phyloP scores from a whole-genome alignment of 2,888 invertebrate genomes.

The Tillus elongatus region DNA sequence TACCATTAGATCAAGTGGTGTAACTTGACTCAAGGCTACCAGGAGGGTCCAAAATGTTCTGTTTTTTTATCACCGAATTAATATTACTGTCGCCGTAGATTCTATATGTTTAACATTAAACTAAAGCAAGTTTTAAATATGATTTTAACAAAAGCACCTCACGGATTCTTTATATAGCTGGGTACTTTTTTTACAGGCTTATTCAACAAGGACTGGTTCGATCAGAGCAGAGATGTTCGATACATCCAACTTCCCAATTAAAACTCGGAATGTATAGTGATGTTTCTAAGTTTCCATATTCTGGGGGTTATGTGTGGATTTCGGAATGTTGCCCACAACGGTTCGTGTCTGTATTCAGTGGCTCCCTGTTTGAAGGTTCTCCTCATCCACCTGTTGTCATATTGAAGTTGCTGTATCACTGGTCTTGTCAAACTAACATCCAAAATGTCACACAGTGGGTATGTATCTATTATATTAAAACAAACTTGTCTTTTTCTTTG shows the following conservation, averaged over 20 bases:
- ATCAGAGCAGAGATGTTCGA: slow-evolving; percentile 67
- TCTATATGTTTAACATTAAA: too few species aligned
- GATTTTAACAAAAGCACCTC: too few species aligned
- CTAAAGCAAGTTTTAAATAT: too few species aligned
- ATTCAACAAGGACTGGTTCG: slow-evolving; percentile 76
- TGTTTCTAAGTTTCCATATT: slow-evolving; percentile 73
- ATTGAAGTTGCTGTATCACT: slow-evolving; percentile 79
- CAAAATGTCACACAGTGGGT: slow-evolving; percentile 87
- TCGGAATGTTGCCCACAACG: slow-evolving; percentile 78
- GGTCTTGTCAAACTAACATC: slow-evolving; percentile 85
- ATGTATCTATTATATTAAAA: slow-evolving; percentile 32
- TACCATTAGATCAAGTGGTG: too few species aligned
- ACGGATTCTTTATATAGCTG: too few species aligned
- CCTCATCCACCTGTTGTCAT: slow-evolving; percentile 76
- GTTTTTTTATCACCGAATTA: too few species aligned
- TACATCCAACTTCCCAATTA: slow-evolving; percentile 59
- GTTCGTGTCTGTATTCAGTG: slow-evolving; percentile 79
- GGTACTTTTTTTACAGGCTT: slow-evolving; percentile 40
- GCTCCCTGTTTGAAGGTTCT: slow-evolving; percentile 79
- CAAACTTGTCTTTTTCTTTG: slow-evolving; percentile 1
- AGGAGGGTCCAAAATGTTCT: too few species aligned
- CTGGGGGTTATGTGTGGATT: slow-evolving; percentile 88
- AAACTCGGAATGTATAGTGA: slow-evolving; percentile 83
- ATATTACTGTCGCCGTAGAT: too few species aligned
- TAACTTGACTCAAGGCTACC: too few species aligned